Evolutionary conservation across 2,888 invertebrate species (phyloP).

Genomic region (Eulithis testata): DNA sequence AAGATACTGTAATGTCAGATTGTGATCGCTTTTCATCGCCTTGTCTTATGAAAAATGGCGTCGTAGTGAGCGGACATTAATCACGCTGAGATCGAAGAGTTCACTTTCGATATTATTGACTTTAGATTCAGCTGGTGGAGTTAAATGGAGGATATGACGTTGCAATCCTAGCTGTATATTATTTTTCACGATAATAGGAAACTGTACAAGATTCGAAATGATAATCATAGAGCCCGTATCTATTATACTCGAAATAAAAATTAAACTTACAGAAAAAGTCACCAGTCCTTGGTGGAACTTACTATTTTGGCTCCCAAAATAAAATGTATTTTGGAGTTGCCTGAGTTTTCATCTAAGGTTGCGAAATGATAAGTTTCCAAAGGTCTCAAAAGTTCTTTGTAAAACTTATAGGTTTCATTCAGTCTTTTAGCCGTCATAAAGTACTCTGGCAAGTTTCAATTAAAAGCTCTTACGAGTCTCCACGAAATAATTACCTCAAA

Average conservation of each 20-base stretch:
- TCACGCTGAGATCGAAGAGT: slow-evolving; percentile 12
- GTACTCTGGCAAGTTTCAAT: neutral
- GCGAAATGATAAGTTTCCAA: neutral
- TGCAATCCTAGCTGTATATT: neutral
- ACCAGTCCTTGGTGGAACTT: too few species aligned
- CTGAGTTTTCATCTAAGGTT: too few species aligned
- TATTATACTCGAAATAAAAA: too few species aligned
- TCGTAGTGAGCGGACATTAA: slow-evolving; percentile 20
- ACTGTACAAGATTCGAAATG: too few species aligned
- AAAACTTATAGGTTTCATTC: neutral
- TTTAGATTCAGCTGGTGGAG: slow-evolving; percentile 1
- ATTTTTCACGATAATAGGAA: too few species aligned
- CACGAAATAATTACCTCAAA: neutral
- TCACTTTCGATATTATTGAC: slow-evolving; percentile 5
- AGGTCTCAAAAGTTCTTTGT: neutral
- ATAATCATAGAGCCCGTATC: too few species aligned
- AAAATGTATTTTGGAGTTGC: neutral
- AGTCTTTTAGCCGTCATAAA: neutral
- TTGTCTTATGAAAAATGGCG: slow-evolving; percentile 27
- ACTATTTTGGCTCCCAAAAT: neutral
- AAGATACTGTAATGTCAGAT: slow-evolving; percentile 16
- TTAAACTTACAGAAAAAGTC: too few species aligned
- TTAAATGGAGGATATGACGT: slow-evolving; percentile 8
- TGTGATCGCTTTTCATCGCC: slow-evolving; percentile 17
- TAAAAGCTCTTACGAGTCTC: slow-evolving; percentile 4